A percentile compares a stretch with the other conserved stretches of the same genome.
Conservation (phyloP, 2,888 invertebrate species). For the Cinara cedri region DNA sequence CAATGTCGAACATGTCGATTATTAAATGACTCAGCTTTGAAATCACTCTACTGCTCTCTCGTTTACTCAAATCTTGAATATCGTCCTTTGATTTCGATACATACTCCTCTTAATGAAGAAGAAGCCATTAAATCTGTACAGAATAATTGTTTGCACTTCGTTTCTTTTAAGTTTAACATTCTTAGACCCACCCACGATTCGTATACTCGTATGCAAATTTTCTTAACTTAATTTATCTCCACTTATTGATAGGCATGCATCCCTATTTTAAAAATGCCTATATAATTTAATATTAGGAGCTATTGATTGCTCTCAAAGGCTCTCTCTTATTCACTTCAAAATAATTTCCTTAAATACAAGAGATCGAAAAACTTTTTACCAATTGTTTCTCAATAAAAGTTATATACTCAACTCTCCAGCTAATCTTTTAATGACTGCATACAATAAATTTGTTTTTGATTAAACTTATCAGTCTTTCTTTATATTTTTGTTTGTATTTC, state of each 20-base stretch:
- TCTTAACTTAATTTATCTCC: not conserved
- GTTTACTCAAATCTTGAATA: slow-evolving; percentile 9
- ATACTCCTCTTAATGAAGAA: not conserved
- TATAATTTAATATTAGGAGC: not conserved
- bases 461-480: not conserved
- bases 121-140: not conserved
- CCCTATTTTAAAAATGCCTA: not conserved
- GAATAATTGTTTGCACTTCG: not conserved
- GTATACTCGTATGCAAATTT: not conserved
- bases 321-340: not conserved
- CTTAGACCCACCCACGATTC: not conserved
- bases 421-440: not conserved
- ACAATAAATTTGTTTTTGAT: not conserved
- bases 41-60: not conserved
- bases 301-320: not conserved
- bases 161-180: too few species aligned
- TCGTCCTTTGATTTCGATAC: not conserved
- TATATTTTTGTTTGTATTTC: too few species aligned
- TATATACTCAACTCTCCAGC: not conserved
- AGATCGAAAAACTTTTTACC: not conserved
- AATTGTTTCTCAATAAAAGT: not conserved
- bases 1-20: not conserved
- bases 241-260: not conserved
- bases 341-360: not conserved
- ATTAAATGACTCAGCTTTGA: not conserved